Base-by-base conservation (phyloP, 2,797 vertebrate species). In the Chromobotia macracanthus region DNA sequence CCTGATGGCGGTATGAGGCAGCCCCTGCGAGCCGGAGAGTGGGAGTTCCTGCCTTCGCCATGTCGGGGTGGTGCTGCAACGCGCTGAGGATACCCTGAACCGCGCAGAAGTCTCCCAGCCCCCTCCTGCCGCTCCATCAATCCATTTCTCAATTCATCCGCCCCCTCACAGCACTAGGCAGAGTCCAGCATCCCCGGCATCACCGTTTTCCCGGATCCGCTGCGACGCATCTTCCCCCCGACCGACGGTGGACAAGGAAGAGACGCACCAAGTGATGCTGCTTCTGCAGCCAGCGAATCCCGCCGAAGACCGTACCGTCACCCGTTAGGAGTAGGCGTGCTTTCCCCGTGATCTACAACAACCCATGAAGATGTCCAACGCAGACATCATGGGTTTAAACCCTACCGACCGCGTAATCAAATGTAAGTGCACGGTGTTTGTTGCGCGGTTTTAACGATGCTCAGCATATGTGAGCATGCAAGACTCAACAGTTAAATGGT, bases 11-110 rank as follows among this genome's bases (percentile, higher is more conserved):
- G 92, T 92, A 91, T 89, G 83, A 87, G 87, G 89, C 91, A 84
- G 84, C 77, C 81, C 81, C 87, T 88, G 82, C 76, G 53, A 64
- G 70, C 81, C 68, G 63, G 72, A 53, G 93, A 88, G 92, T 93
- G 91, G 92, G 94, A 93, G 92, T 93, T 93, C 91, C 91, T 92
- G 86, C 75, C 89, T 90, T 92, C 91, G 89, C 92, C 92, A 92
- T 92, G 90, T 90, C 89, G 90, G 91, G 93, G 93, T 92, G 92
- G 92, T 91, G 91, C 89, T 86, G 81, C 81, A 85, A 81, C 82
- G 81, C 75, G 67, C 61, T 81, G 87, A 89, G 88, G 85, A 88
- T 84, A 90, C 87, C 88, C 87, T 89, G 87, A 80, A 87, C 82
- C 84, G 86, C 85, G 80, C 82, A 80, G 53, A 53, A 86, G 87